Base-by-base conservation (phyloP, 2,797 vertebrate genomes). In the Phrynocephalus guinanensis region DNA sequence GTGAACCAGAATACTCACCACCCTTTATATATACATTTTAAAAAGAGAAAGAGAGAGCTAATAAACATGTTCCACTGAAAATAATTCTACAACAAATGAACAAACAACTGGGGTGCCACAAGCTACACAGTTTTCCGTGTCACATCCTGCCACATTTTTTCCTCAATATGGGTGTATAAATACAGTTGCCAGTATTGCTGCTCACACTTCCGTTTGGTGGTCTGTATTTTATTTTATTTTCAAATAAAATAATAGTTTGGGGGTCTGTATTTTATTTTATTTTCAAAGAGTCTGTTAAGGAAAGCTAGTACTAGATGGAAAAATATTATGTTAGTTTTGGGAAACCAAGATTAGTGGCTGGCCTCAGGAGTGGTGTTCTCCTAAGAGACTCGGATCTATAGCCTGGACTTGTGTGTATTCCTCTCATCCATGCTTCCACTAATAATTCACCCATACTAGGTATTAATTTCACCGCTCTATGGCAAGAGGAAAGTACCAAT, bases 111-210 rank as follows among this genome's bases (percentile, higher is more conserved):
- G 7, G 92, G 63, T 91, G 92, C 28, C 50, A 50, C 48, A 56
- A 1, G 70, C 48, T 73, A 77, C 84, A 82, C 68, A 48, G 26
- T 93, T 85, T 85, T 87, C 56, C 92, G 86, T 16, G 83, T 88
- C 66, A 90, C 18, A 71, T 84, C 71, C 16, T 67, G 84, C 85
- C 92, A 7, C 38, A 1, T 90, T 81, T 92, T 95, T 92, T 15
- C 28, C 16, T 68, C 26, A 22, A 72, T 30, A 6, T 33, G 13
- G 16, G 18, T 33, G 16, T 13, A 87, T 5, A 56, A 9, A 28
- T 70, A n/a, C 50, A 71, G 26, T 38, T 20, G 28, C 2, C 86
- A 92, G 10, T 79, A 30, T 71, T 90, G 87, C 0, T 28, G 79
- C 56, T 33, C 56, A 15, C 2, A 48, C 91, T 84, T 78, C 33